Conservation (phyloP, 1,140 invertebrate genomes). For the Holcopasites calliopsidis region DNA sequence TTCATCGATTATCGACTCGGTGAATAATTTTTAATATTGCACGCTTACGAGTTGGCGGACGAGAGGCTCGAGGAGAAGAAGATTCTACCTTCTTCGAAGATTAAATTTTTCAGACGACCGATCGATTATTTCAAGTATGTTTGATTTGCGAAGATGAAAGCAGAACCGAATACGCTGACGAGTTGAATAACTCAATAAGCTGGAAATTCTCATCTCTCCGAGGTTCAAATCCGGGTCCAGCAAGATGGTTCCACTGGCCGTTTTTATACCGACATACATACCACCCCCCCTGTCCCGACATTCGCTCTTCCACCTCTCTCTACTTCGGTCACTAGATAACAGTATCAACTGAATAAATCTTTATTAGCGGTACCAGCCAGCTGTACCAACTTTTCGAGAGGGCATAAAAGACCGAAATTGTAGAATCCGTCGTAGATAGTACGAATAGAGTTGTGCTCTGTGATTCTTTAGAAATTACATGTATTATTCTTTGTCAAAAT, state of each 20-base stretch:
- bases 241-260: not conserved
- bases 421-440: not conserved
- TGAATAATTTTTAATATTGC: slow-evolving; percentile 20
- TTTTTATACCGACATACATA: slow-evolving; percentile 1
- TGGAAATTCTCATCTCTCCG: not conserved
- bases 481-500: too few species aligned
- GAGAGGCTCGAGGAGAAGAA: too few species aligned
- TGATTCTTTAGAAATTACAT: not conserved
- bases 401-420: not conserved
- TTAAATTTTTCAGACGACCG: too few species aligned
- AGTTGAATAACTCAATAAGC: slow-evolving; percentile 1
- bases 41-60: slow-evolving; percentile 18
- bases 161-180: not conserved
- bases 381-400: slow-evolving; percentile 4
- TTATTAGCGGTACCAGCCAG: slow-evolving; percentile 11
- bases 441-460: not conserved
- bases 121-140: not conserved
- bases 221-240: not conserved
- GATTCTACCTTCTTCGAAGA: not conserved
- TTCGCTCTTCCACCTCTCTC: not conserved
- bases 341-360: slow-evolving; percentile 7
- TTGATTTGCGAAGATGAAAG: not conserved
- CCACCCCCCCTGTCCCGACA: not conserved
- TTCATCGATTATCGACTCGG: not conserved
- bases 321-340: not conserved